Conservation (phyloP, 2,888 invertebrate species). For the Cheilosia grossa region DNA sequence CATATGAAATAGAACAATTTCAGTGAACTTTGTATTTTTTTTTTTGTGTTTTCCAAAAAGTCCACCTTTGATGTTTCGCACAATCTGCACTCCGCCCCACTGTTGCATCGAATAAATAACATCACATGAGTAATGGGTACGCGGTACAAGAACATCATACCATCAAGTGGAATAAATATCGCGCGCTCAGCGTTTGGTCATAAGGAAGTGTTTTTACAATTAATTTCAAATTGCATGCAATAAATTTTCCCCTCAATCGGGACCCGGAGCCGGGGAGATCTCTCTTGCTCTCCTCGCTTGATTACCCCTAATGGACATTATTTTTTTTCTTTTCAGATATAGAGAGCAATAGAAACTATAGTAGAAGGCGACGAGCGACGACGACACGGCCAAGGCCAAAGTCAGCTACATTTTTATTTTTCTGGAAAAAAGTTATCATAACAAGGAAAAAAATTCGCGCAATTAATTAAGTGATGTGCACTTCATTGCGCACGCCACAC, state of each 20-base stretch:
- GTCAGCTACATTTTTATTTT: constrained; percentile 23
- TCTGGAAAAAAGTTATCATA: constrained; percentile 29
- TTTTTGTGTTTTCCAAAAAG: neutral
- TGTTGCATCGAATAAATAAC: neutral
- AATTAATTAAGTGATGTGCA: constrained; percentile 75
- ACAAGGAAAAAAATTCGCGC: constrained; percentile 56
- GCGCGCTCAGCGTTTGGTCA: constrained; percentile 40
- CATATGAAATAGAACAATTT: neutral
- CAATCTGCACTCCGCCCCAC: neutral
- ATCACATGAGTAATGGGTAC: constrained; percentile 22
- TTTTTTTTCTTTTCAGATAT: constrained; percentile 24
- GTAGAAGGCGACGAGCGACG: constrained; percentile 18
- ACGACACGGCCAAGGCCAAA: constrained; percentile 69
- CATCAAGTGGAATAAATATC: constrained; percentile 22
- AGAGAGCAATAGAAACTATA: constrained; percentile 7
- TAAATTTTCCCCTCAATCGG: constrained; percentile 50
- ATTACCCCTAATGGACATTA: constrained; percentile 55
- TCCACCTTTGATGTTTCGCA: constrained; percentile 7
- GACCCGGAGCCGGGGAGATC: constrained; percentile 1
- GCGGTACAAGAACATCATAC: neutral
- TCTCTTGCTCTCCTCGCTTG: constrained; percentile 44
- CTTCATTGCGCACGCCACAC: constrained; percentile 70
- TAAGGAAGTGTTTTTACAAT: constrained; percentile 72
- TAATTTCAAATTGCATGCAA: constrained; percentile 67
- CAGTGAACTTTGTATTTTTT: neutral